Percentiles rank a stretch among this genome's conserved stretches.
Conservation (phyloP, 2,113 vertebrate species). For the Amphiprion ocellaris region DNA sequence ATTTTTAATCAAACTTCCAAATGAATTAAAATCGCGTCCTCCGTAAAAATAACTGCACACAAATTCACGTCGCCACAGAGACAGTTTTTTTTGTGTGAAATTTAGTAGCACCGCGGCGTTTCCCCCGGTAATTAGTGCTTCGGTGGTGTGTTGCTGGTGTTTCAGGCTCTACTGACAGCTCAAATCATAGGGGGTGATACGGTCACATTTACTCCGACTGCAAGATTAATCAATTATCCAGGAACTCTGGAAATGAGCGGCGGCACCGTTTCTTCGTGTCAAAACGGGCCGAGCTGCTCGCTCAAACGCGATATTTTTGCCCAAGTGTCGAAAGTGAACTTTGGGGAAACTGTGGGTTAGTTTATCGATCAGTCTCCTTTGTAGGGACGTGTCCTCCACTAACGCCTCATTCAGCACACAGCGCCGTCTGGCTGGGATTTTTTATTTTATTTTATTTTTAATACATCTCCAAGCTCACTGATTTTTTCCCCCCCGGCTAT, state of each 20-base stretch:
- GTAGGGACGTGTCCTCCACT: constrained; percentile 43
- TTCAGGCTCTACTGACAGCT: constrained; percentile 71
- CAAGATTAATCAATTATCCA: constrained; percentile 66
- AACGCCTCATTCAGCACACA: constrained; percentile 16
- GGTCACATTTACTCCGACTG: constrained; percentile 70
- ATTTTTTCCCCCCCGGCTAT: constrained; percentile 47
- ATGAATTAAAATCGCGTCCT: constrained; percentile 71
- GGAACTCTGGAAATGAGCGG: constrained; percentile 42
- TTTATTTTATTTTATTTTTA: neutral
- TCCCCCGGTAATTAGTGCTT: constrained; percentile 34
- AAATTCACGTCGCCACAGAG: constrained; percentile 24
- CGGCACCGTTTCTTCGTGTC: constrained; percentile 10
- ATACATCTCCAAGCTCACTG: constrained; percentile 34
- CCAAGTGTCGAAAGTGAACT: constrained; percentile 78
- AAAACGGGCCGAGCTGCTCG: constrained; percentile 38
- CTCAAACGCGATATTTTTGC: constrained; percentile 30
- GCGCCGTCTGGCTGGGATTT: constrained; percentile 32
- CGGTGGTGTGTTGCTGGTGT: constrained; percentile 54
- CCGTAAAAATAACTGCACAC: constrained; percentile 49
- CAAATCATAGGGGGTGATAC: constrained; percentile 63
- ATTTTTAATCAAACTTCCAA: constrained; percentile 80
- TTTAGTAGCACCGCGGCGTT: constrained; percentile 27
- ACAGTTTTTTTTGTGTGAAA: neutral
- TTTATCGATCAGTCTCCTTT: constrained; percentile 60
- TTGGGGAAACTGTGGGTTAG: constrained; percentile 66